These are phyloP conservation scores for Iphiclides podalirius DNA, from an alignment of 2,888 invertebrate genomes.

Conservation along the genomic window DNA sequence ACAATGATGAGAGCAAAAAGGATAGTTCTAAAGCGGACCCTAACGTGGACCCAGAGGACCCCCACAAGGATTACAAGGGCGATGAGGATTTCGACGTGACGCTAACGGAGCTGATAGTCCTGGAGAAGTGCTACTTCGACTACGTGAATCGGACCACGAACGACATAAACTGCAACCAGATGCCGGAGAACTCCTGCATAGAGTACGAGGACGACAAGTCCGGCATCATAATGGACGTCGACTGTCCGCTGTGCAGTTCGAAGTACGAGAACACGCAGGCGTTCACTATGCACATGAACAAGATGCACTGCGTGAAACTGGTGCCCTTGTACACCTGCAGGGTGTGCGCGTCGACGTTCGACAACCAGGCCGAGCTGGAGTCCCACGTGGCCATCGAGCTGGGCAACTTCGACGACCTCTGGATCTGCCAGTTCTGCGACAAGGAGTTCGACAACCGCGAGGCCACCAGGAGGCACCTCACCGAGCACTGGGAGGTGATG, in stretches of 20 bases:
- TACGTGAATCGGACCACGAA: slow-evolving; percentile 50
- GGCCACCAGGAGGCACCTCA: slow-evolving; percentile 53
- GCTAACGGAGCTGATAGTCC: slow-evolving; percentile 60
- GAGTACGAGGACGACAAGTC: slow-evolving; percentile 45
- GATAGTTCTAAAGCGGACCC: slow-evolving; percentile 26
- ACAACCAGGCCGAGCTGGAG: slow-evolving; percentile 51
- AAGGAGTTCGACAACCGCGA: slow-evolving; percentile 65
- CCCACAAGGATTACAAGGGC: slow-evolving; percentile 50
- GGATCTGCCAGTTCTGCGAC: slow-evolving; percentile 76
- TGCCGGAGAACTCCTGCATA: slow-evolving; percentile 52
- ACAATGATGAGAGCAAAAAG: slow-evolving; percentile 31
- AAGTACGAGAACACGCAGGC: slow-evolving; percentile 41
- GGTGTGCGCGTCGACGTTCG: slow-evolving; percentile 62
- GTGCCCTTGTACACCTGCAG: slow-evolving; percentile 59
- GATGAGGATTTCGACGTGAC: slow-evolving; percentile 72
- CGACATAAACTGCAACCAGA: slow-evolving; percentile 46
- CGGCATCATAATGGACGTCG: slow-evolving; percentile 41
- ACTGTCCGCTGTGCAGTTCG: slow-evolving; percentile 55
- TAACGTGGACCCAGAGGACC: slow-evolving; percentile 11
- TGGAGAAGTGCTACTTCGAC: slow-evolving; percentile 65
- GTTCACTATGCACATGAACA: slow-evolving; percentile 56
- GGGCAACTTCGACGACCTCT: slow-evolving; percentile 64
- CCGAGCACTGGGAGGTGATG: slow-evolving; percentile 54
- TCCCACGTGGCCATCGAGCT: slow-evolving; percentile 53
- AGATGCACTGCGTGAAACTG: slow-evolving; percentile 59